Evolutionary conservation across 2,888 invertebrate species (phyloP), one percentile per base, ranked within the genome.

Genomic region (Gryllus longicercus): DNA sequence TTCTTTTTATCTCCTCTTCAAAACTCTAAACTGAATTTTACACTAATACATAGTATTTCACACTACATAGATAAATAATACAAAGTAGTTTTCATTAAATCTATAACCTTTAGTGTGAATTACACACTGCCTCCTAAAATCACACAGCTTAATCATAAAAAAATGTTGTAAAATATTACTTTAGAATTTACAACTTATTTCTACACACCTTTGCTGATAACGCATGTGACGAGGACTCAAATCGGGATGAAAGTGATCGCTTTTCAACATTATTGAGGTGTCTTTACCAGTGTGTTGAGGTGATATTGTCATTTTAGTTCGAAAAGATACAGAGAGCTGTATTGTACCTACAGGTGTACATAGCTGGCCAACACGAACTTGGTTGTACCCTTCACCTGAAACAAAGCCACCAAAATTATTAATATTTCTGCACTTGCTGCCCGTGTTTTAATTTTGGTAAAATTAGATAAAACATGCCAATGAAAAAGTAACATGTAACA

Each of bases 301-400:
- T 23, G 96, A 93, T 84, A 97, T 94, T 3, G 96, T 94, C 92
- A 98, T 94, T 87, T 96, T 95, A 1, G 96, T 97, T 83, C 97
- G 91, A 86, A 96, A 97, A 11, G 94, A 92, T 14, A 97, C 93
- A 49, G 93, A 93, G 85, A 97, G 90, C 81, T 92, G 90, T 80
- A 98, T 88, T 3, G 94, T 94, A 11, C 98, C 98, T 82, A 94
- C 92, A 1, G 96, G 95, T 18, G 96, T 96, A 83, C 93, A 92
- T 11, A 98, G 90, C 85, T 95, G 93, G 16, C 98, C 97, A 75
- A 98, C 93, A 86, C 93, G 91, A 74, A 94, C 91, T 83, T 92
- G 91, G 86, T 95, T 94, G 84, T 91, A 92, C 80, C 94, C 94
- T 84, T 96, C 95, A 82, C 96, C 96, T 90, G 88, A 83, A 85